Evolutionary conservation across 1,140 invertebrate genomes (phyloP).

Genomic region (Drosophila sulfurigaster): DNA sequence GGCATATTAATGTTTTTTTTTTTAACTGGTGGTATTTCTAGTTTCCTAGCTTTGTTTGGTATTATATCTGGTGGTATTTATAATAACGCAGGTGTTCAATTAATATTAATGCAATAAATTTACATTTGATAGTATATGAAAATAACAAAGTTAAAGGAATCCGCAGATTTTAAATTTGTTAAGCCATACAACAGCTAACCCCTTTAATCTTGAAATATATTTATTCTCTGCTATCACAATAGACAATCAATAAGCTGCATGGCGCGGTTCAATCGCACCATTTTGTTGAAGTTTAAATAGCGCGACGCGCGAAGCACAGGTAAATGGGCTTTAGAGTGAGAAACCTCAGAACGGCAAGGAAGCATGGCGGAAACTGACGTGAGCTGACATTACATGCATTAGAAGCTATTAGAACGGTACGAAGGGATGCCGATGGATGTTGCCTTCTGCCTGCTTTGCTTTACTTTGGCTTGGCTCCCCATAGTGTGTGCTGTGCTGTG

Average conservation of each 20-base stretch:
- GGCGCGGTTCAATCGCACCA: background rate
- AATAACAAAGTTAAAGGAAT: too few relatives aligned
- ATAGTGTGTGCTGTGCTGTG: conserved; percentile 28
- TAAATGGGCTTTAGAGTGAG: conserved; percentile 24
- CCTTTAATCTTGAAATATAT: background rate
- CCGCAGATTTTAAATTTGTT: too few relatives aligned
- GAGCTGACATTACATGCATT: conserved; percentile 80
- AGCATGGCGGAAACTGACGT: conserved; percentile 68
- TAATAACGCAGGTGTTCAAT: too few relatives aligned
- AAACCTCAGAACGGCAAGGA: conserved; percentile 20
- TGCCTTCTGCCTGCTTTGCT: conserved; percentile 24
- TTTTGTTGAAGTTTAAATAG: conserved; percentile 23
- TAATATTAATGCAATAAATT: too few relatives aligned
- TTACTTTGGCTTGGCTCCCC: conserved; percentile 2
- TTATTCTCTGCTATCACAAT: conserved; percentile 31
- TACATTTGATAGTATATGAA: too few relatives aligned
- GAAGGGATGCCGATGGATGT: conserved; percentile 54
- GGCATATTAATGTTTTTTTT: too few relatives aligned
- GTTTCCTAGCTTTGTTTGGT: too few relatives aligned
- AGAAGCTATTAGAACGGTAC: conserved; percentile 74
- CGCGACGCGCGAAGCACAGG: background rate
- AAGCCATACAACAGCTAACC: background rate
- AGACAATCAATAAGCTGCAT: conserved; percentile 20
- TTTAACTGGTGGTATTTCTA: too few relatives aligned
- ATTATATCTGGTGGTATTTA: too few relatives aligned